Evolutionary conservation across 2,888 invertebrate genomes (phyloP).

Genomic region (Noctua janthe): DNA sequence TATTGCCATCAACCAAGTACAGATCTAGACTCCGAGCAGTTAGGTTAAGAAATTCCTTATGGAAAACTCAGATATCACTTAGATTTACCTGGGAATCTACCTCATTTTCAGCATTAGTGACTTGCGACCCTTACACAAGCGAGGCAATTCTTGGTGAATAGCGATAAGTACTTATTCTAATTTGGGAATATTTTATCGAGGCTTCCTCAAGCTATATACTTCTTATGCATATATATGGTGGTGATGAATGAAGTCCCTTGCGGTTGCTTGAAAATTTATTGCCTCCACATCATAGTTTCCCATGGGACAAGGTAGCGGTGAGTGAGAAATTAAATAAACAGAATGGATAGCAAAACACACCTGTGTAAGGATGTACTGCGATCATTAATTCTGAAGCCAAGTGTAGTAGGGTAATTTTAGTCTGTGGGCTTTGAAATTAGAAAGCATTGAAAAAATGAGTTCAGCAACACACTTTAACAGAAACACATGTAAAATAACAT

Average conservation of each 20-base stretch:
- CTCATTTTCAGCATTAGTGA: neutral
- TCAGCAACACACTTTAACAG: neutral
- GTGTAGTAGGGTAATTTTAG: neutral
- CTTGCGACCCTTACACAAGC: neutral
- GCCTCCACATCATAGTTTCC: constrained; percentile 33
- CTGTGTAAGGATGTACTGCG: constrained; percentile 20
- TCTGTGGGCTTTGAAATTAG: neutral
- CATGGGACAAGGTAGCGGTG: constrained; percentile 30
- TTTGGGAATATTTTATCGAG: neutral
- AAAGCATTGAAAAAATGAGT: neutral
- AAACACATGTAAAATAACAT: neutral
- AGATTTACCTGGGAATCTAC: neutral
- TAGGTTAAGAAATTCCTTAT: neutral
- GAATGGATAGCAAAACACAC: constrained; percentile 33
- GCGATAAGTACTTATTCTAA: neutral
- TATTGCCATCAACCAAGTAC: neutral
- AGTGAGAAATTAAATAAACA: constrained; percentile 44
- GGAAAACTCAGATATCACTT: neutral
- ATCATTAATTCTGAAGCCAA: neutral
- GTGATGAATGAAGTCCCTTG: constrained; percentile 56
- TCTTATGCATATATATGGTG: constrained; percentile 27
- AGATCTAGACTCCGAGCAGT: neutral
- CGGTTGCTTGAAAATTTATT: constrained; percentile 56
- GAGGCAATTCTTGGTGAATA: neutral
- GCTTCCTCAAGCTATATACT: neutral